Evolutionary conservation across 1,140 invertebrate species (phyloP).

Genomic region (Carcinoscorpius rotundicauda): DNA sequence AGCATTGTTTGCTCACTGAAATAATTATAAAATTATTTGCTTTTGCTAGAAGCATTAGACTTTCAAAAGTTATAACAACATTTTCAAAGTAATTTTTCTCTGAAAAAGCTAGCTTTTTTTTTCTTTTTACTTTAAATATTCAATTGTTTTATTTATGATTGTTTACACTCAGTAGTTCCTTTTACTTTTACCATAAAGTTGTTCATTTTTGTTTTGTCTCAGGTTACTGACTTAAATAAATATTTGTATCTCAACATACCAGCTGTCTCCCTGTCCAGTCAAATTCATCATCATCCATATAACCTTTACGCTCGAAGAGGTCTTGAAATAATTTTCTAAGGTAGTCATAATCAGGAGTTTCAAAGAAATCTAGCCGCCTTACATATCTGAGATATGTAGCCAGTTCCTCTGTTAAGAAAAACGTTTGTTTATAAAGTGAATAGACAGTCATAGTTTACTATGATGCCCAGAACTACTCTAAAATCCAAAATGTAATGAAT

Average conservation of each 20-base stretch:
- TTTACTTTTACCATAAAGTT: constrained; percentile 5
- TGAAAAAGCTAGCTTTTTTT: too few relatives aligned
- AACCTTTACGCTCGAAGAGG: constrained; percentile 85
- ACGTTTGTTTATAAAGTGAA: too few relatives aligned
- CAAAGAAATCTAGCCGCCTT: constrained; percentile 95
- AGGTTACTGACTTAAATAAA: not conserved
- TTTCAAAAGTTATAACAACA: too few relatives aligned
- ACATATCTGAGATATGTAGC: constrained; percentile 92
- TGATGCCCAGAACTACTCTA: too few relatives aligned
- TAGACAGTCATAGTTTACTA: too few relatives aligned
- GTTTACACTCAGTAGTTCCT: not conserved
- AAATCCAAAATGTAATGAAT: too few relatives aligned
- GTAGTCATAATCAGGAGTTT: constrained; percentile 99
- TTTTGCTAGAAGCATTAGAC: too few relatives aligned
- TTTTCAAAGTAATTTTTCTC: too few relatives aligned
- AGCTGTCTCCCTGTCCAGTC: constrained; percentile 93
- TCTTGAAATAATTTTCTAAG: constrained; percentile 88
- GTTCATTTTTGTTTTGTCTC: constrained; percentile 2
- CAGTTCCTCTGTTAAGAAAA: constrained; percentile 44
- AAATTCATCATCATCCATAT: constrained; percentile 89
- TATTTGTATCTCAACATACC: constrained; percentile 33
- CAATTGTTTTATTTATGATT: too few relatives aligned
- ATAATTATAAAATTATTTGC: too few relatives aligned
- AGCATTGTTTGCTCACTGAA: too few relatives aligned
- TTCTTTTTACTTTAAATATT: too few relatives aligned